phyloP scores from a whole-genome alignment of 2,113 vertebrate genomes.

The Muscicapa adusta region DNA sequence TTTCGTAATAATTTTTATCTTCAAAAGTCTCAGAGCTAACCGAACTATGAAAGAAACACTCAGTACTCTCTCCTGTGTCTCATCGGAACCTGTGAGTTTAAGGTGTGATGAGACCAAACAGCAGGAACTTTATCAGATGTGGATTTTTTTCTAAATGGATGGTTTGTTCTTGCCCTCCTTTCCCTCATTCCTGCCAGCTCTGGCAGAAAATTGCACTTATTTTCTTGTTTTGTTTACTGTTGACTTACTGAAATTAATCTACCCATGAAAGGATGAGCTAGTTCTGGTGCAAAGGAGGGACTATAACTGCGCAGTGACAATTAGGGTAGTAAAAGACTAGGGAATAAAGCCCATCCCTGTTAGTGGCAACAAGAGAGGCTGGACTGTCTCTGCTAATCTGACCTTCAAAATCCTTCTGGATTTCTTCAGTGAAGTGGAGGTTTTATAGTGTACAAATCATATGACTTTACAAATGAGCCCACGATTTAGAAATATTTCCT shows the following conservation, averaged over 20 bases:
- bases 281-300: neutral
- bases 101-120: neutral
- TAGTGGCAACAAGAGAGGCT: neutral
- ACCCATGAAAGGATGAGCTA: neutral
- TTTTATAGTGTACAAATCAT: neutral
- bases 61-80: neutral
- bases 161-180: neutral
- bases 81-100: neutral
- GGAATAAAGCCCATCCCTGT: neutral
- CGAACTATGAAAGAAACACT: neutral
- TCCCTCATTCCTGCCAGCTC: neutral
- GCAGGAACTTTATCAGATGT: neutral
- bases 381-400: neutral
- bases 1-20: neutral
- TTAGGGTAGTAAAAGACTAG: neutral
- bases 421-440: neutral
- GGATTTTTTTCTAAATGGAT: neutral
- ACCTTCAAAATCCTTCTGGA: neutral
- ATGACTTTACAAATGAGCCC: neutral
- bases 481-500: neutral
- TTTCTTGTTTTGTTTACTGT: neutral
- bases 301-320: fast-evolving
- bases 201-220: neutral
- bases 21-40: neutral
- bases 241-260: neutral